Evolutionary conservation across 1,140 invertebrate genomes (phyloP).

Genomic region (Brachionus asplanchnoidis): DNA sequence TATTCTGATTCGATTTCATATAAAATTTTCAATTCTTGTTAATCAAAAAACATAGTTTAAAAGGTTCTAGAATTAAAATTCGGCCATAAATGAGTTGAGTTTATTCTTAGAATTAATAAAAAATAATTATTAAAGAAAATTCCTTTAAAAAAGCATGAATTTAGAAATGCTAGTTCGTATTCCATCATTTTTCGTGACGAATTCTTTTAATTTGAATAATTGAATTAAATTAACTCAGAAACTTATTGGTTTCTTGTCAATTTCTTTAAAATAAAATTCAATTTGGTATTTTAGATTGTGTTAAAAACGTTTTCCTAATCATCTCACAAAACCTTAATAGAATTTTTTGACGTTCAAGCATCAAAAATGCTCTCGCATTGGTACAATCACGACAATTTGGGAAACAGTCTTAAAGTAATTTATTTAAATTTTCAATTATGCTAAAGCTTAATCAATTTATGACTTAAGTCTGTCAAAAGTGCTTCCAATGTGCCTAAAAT

Average conservation of each 20-base stretch:
- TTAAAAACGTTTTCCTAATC: background rate
- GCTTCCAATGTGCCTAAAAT: background rate
- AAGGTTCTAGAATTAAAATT: background rate
- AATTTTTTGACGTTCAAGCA: background rate
- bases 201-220: background rate
- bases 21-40: background rate
- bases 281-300: background rate
- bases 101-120: background rate
- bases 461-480: background rate
- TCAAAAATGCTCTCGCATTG: constrained; percentile 31
- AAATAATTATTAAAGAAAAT: background rate
- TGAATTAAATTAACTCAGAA: background rate
- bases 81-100: background rate
- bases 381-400: constrained; percentile 38
- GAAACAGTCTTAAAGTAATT: constrained; percentile 30
- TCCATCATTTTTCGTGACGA: background rate
- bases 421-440: background rate
- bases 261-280: background rate
- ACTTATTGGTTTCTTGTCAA: background rate
- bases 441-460: background rate
- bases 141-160: background rate
- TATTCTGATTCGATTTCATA: background rate
- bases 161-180: background rate
- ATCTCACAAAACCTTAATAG: background rate
- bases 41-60: background rate